phyloP scores from a whole-genome alignment of 37 sponge, comb jelly and placozoan species.

The Bolinopsis microptera region DNA sequence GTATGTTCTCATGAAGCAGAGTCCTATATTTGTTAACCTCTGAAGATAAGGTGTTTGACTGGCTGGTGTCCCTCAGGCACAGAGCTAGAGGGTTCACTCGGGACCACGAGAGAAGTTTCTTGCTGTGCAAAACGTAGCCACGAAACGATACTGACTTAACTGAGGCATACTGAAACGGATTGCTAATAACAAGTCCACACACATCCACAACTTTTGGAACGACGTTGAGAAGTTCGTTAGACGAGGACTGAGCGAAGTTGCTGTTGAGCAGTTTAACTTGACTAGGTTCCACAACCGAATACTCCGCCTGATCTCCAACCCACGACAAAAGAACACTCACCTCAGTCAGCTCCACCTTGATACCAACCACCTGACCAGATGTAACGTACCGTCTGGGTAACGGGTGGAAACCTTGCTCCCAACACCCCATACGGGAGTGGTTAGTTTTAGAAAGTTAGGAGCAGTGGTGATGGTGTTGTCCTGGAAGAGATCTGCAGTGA shows the following conservation, averaged over 20 bases:
- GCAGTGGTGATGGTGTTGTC: not conserved
- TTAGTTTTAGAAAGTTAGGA: not conserved
- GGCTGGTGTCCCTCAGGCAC: not conserved
- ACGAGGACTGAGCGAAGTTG: not conserved
- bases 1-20: slow-evolving; percentile 1
- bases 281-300: not conserved
- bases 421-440: not conserved
- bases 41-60: not conserved
- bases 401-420: slow-evolving; percentile 66
- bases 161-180: not conserved
- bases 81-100: not conserved
- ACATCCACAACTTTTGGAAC: not conserved
- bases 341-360: not conserved
- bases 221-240: not conserved
- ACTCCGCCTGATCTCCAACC: not conserved
- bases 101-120: not conserved
- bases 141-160: slow-evolving; percentile 14
- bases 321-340: not conserved
- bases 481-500: slow-evolving; percentile 3
- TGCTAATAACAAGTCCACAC: not conserved
- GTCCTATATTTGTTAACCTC: slow-evolving; percentile 27
- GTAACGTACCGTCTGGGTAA: not conserved
- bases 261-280: not conserved
- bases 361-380: not conserved
- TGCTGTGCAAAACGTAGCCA: not conserved